Evolutionary conservation across 1,140 invertebrate genomes (phyloP).

Genomic region (Drosophila orosa): DNA sequence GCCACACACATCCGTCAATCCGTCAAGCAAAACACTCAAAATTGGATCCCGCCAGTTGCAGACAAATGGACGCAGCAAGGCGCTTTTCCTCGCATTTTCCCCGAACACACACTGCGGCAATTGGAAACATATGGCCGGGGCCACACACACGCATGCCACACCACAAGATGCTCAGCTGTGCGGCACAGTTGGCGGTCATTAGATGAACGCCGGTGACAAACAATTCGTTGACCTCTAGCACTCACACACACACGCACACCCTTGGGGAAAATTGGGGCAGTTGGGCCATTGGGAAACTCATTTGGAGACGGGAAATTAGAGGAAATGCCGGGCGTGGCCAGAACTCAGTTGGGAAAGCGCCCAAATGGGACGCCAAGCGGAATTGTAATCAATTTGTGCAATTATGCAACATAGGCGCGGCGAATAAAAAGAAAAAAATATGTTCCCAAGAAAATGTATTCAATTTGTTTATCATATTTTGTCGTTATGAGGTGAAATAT

Average conservation of each 20-base stretch:
- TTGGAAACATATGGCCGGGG: conserved; percentile 66
- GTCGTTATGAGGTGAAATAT: conserved; percentile 16
- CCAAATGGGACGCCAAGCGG: conserved; percentile 6
- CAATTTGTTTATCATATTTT: conserved; percentile 46
- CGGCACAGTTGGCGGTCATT: conserved; percentile 78
- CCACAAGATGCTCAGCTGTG: conserved; percentile 67
- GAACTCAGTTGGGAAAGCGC: conserved; percentile 20
- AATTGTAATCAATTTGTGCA: conserved; percentile 75
- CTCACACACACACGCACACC: conserved; percentile 13
- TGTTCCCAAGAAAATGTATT: conserved; percentile 27
- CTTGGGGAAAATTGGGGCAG: conserved; percentile 10
- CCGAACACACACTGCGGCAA: conserved; percentile 24
- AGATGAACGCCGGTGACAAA: conserved; percentile 59
- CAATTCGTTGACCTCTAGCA: conserved; percentile 72
- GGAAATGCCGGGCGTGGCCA: conserved; percentile 52
- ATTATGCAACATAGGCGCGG: conserved; percentile 65
- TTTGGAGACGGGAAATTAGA: conserved; percentile 67
- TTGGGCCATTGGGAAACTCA: conserved; percentile 57
- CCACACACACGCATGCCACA: conserved; percentile 15
- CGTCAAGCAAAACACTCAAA: conserved; percentile 56
- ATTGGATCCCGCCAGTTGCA: conserved; percentile 44
- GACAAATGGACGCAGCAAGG: conserved; percentile 77
- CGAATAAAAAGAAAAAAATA: conserved; percentile 3
- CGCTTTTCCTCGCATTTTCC: conserved; percentile 21
- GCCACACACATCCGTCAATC: conserved; percentile 51